These are phyloP conservation scores for Tetranychus piercei DNA, from an alignment of 2,888 invertebrate species.

Conservation along the genomic window DNA sequence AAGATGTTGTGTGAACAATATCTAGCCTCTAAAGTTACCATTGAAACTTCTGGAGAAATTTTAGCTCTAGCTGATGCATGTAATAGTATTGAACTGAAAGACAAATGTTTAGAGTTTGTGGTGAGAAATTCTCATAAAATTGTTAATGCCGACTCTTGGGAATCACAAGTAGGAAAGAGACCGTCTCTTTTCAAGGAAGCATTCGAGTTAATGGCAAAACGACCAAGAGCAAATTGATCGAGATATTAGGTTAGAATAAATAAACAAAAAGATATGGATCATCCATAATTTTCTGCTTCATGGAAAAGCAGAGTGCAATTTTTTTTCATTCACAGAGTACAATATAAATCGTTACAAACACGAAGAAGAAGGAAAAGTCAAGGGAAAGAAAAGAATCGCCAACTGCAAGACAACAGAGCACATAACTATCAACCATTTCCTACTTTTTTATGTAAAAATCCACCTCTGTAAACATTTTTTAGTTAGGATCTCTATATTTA, in stretches of 20 bases:
- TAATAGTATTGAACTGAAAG: slow-evolving; percentile 8
- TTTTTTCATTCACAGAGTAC: no score
- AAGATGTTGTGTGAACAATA: slow-evolving; percentile 11
- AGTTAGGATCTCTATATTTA: neutral
- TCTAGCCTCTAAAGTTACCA: slow-evolving; percentile 2
- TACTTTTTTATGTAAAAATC: no score
- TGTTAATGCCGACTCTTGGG: neutral
- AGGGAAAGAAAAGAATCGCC: no score
- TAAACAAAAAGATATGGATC: neutral
- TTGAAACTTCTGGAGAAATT: slow-evolving; percentile 2
- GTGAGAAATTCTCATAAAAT: slow-evolving; percentile 5
- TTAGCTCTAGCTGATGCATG: slow-evolving; percentile 7
- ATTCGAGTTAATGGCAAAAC: slow-evolving; percentile 1
- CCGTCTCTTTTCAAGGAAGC: slow-evolving; percentile 13
- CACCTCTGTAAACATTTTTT: neutral
- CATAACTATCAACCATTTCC: no score
- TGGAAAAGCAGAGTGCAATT: no score
- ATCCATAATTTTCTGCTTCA: neutral
- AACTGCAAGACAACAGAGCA: no score
- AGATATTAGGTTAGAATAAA: neutral
- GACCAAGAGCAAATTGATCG: neutral
- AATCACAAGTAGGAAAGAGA: slow-evolving; percentile 1
- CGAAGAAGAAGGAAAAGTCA: no score
- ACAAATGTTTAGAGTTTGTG: slow-evolving; percentile 7
- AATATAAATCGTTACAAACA: no score